Evolutionary conservation across 2,888 invertebrate genomes (phyloP), one percentile per base, ranked within the genome.

Genomic region (Pandemis corylana): DNA sequence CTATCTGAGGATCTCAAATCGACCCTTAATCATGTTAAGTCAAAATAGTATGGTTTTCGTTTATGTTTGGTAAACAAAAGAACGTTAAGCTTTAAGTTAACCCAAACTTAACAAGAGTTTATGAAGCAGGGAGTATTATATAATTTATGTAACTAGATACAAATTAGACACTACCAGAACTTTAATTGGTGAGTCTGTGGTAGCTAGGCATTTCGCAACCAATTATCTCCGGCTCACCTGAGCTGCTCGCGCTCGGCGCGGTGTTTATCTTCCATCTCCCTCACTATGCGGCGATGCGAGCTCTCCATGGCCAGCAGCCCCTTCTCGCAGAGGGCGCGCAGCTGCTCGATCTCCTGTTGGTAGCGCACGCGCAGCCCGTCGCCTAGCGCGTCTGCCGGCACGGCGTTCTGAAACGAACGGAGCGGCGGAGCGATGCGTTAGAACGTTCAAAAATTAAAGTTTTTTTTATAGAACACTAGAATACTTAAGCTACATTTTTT

Each of bases 281-380:
- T 96, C 81, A 98, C 96, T 78, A 97, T 97, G 77, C 97, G 95
- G 61, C 97, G 95, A 88, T 98, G 98, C 83, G 98, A 97, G 86
- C 97, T 97, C 92, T 98, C 98, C 97, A 98, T 98, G 53, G 98
- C 97, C 81, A 97, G 95, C 80, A 98, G 95, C 62, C 98, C 98
- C 89, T 98, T 98, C 91, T 98, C 98, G 88, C 98, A 98, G 73
- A 98, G 95, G 78, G 97, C 97, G 93, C 97, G 95, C 76, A 98
- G 94, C 88, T 98, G 98, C 87, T 98, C 98, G 83, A 98, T 97
- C 93, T 98, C 98, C 63, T 96, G 96, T 90, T 98, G 97, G 89
- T 97, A 97, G 76, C 97, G 95, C 83, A 96, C 96, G 71, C 97
- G 95, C 78, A 97, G 95, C 67, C 96, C 95, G 83, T 96, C 96